Evolutionary conservation across 2,113 vertebrate genomes (phyloP).

Genomic region (Menidia beryllina): DNA sequence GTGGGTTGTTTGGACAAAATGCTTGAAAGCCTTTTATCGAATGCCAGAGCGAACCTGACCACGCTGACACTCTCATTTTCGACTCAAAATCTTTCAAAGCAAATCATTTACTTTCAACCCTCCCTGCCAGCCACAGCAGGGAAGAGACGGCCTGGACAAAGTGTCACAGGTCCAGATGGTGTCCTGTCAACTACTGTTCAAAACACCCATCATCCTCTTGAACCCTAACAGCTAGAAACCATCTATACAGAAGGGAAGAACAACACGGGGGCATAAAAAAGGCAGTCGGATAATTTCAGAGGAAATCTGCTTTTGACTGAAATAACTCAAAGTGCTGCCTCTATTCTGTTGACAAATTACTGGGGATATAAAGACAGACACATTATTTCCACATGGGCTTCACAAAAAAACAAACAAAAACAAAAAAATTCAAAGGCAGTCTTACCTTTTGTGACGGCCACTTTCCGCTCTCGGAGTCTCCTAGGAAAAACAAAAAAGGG

Average conservation of each 20-base stretch:
- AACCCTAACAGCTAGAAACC: conserved; percentile 22
- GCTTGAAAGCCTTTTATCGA: conserved; percentile 38
- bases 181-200: conserved; percentile 39
- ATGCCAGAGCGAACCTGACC: conserved; percentile 31
- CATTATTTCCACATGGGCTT: neutral
- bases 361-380: conserved; percentile 29
- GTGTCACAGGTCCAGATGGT: conserved; percentile 44
- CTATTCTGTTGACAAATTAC: conserved; percentile 23
- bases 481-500: conserved; percentile 75
- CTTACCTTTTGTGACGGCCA: conserved; percentile 92
- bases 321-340: neutral
- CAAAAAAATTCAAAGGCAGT: no score
- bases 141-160: conserved; percentile 33
- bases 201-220: conserved; percentile 28
- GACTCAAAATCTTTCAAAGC: conserved; percentile 41
- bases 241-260: neutral
- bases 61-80: conserved; percentile 13
- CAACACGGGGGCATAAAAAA: conserved; percentile 6
- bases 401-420: conserved; percentile 4
- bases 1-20: neutral
- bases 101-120: conserved; percentile 30
- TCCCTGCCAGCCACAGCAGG: conserved; percentile 22
- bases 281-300: conserved; percentile 2
- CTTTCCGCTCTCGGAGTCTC: conserved; percentile 87
- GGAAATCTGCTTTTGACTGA: neutral